phyloP scores from a whole-genome alignment of 2,113 vertebrate genomes.

The Emydocephalus ijimae region DNA sequence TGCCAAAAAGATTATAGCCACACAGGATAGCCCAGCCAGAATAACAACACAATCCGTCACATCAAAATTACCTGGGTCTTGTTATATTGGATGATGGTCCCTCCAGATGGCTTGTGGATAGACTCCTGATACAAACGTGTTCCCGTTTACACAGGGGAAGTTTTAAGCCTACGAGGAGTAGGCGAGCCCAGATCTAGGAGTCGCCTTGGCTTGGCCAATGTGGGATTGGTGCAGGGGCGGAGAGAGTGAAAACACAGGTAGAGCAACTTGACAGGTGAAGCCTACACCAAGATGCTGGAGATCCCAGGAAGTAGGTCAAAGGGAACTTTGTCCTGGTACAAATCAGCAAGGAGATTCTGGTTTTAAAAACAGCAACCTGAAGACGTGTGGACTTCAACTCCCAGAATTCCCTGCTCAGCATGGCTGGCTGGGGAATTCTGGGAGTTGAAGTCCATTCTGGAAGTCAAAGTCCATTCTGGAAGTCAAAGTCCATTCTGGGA shows the following conservation, averaged over 20 bases:
- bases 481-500: no score
- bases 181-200: neutral
- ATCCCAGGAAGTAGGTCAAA: neutral
- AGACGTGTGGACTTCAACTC: neutral
- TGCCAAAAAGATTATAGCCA: neutral
- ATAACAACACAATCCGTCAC: neutral
- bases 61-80: neutral
- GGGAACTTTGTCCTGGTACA: neutral
- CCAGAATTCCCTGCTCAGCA: neutral
- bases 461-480: no score
- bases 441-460: neutral
- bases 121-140: neutral
- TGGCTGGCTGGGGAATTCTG: neutral
- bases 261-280: neutral
- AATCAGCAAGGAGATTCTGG: neutral
- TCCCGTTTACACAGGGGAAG: neutral
- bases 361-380: neutral
- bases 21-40: neutral
- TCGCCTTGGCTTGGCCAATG: neutral
- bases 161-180: neutral
- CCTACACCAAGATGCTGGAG: neutral
- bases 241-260: neutral
- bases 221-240: neutral
- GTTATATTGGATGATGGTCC: rapidly evolving
- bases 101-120: neutral